Base-by-base conservation (phyloP, 2,113 vertebrate species). In the Oriolus oriolus region DNA sequence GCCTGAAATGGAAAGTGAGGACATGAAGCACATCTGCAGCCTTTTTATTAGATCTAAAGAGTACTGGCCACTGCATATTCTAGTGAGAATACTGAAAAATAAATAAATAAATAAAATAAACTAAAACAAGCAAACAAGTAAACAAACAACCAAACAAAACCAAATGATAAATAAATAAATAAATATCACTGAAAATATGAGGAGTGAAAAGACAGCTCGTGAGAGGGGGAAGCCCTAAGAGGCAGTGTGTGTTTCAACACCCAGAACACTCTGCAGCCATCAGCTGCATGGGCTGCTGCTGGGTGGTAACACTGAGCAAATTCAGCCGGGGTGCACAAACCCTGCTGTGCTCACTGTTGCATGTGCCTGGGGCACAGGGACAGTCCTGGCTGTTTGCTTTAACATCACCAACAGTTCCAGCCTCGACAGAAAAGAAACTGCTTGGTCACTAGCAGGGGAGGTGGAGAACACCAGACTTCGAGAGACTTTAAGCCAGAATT, bases 101-200 rank as follows among this genome's bases (percentile, higher is more conserved):
- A 24, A 44, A 20, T 2, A 47, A 74, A 13, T 1, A 28, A 50
- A 37, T 24, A 23, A 35, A 41, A 15, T 4, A 4, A 54, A 31
- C 1, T 3, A 19, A 16, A 26, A 33, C 0, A 14, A 28, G 9
- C 6, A 45, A 18, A 37, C 6, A 12, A n/a, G n/a, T n/a, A n/a
- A n/a, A n/a, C n/a, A n/a, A n/a, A n/a, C n/a, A n/a, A n/a, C n/a
- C n/a, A n/a, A n/a, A n/a, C n/a, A n/a, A n/a, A n/a, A n/a, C n/a
- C n/a, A n/a, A 19, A 22, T 11, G 4, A 39, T 56, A 19, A 49
- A 56, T 7, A 23, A 44, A 50, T n/a, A 39, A 47, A n/a, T n/a
- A n/a, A n/a, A n/a, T n/a, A n/a, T n/a, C n/a, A n/a, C n/a, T n/a
- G 27, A 75, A 26, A 64, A 84, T 13, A 71, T 5, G 42, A 80